These are phyloP conservation scores for Meriones psammophilus DNA, from an alignment of 2,797 vertebrate genomes.

Conservation along the genomic window DNA sequence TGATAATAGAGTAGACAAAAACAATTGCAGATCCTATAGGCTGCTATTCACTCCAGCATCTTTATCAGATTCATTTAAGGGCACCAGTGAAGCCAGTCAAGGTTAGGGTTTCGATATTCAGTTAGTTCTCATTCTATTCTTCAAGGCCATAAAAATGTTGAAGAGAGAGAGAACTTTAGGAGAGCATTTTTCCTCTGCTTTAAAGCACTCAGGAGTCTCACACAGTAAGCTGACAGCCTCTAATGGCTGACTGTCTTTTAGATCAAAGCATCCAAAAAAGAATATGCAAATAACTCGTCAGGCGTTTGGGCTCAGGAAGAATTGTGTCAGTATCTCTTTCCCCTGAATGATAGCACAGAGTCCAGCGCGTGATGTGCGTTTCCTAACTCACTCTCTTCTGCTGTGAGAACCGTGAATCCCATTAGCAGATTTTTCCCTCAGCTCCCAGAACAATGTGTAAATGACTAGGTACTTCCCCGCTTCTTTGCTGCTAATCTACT, in stretches of 20 bases:
- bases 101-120: neutral
- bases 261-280: constrained; percentile 64
- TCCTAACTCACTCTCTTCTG: neutral
- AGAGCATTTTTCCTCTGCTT: constrained; percentile 56
- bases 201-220: constrained; percentile 46
- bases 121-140: neutral
- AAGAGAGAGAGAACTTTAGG: neutral
- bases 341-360: neutral
- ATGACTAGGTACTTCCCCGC: rapidly evolving
- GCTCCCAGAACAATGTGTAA: neutral
- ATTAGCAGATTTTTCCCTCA: neutral
- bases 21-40: neutral
- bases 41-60: constrained; percentile 20
- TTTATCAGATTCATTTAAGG: constrained; percentile 10
- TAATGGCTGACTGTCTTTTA: constrained; percentile 1
- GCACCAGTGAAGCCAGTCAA: neutral
- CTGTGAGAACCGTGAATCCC: neutral
- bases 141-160: constrained; percentile 16
- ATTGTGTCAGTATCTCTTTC: constrained; percentile 22
- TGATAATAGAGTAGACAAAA: constrained; percentile 23
- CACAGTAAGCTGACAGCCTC: neutral
- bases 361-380: neutral
- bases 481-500: neutral
- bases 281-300: constrained; percentile 44
- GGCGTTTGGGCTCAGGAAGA: neutral